Base-by-base conservation (phyloP, 2,113 vertebrate species). In the Nothoprocta perdicaria region DNA sequence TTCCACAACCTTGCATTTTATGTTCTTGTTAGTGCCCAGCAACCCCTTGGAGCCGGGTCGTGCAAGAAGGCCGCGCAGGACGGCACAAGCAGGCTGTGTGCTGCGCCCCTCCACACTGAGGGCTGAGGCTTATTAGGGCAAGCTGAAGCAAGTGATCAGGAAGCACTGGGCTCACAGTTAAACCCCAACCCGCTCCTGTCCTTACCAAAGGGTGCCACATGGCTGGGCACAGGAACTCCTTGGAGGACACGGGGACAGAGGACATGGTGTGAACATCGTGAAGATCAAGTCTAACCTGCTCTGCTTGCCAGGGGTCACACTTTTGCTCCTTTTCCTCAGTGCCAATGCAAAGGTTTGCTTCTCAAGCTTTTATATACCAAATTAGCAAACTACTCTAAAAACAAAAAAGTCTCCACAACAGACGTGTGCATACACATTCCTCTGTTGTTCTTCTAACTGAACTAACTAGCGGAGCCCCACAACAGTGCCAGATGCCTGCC, bases 181-280 rank as follows among this genome's bases (percentile, higher is more conserved):
- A 61, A 77, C 0, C 0, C 1, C 0, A 61, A 72, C 0, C 2
- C 18, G 58, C 88, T 43, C 9, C 55, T 27, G 10, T 71, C 41
- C 61, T 74, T 48, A 48, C 29, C 29, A 86, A 46, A 76, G 53
- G 27, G 76, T 46, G 31, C 22, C 53, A 57, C 55, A 76, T 81
- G 89, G 66, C 81, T 15, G 29, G 29, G 29, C 53, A 31, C 53
- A 57, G 27, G 24, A 80, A 58, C 26, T 16, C 6, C 6, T 85
- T 72, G 40, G 41, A 38, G 35, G 35, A 38, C 12, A 33, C 19
- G 35, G 35, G 35, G 17, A 73, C 15, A 69, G 27, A 73, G 58
- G 50, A 61, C 0, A 0, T 69, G 58, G 27, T 66, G 29, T 33
- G 41, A 86, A 80, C 0, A 0, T 9, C 9, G 62, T 13, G 17